Percentiles rank a stretch among this genome's conserved stretches.
These are phyloP conservation scores for Latrodectus geometricus DNA, from an alignment of 1,140 invertebrate species.

Conservation along the genomic window DNA sequence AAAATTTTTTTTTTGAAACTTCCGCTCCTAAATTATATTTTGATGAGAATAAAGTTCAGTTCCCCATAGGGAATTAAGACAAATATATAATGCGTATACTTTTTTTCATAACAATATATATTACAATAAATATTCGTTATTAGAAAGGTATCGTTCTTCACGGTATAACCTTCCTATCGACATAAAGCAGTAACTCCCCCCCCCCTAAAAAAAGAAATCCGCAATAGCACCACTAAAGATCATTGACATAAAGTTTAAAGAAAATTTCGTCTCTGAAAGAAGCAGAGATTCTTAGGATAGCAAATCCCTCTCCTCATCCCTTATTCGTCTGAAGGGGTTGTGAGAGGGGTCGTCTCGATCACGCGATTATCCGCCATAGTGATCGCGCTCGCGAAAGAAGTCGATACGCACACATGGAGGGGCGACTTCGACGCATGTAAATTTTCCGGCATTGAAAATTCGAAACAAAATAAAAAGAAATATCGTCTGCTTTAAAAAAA, in stretches of 20 bases:
- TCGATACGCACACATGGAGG: not conserved
- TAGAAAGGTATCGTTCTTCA: no score
- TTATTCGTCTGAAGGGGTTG: slow-evolving; percentile 28
- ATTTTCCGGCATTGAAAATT: slow-evolving; percentile 18
- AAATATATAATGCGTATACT: no score
- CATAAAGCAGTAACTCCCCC: no score
- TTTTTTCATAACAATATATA: no score
- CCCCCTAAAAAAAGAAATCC: no score
- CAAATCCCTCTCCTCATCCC: not conserved
- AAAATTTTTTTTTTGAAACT: no score
- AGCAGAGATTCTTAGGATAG: not conserved
- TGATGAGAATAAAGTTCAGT: no score
- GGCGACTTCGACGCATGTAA: slow-evolving; percentile 24
- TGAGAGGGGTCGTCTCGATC: slow-evolving; percentile 14
- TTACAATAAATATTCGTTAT: no score
- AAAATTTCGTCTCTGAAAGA: not conserved
- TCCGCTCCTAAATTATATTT: no score
- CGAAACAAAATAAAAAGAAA: not conserved
- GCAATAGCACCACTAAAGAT: not conserved
- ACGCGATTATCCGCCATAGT: slow-evolving; percentile 34
- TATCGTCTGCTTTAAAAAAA: not conserved
- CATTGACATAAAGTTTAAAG: not conserved
- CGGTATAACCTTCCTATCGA: no score
- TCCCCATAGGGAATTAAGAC: no score
- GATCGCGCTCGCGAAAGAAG: slow-evolving; percentile 20